These are phyloP conservation scores for Ataeniobius toweri DNA, from an alignment of 2,797 vertebrate genomes.

Conservation along the genomic window DNA sequence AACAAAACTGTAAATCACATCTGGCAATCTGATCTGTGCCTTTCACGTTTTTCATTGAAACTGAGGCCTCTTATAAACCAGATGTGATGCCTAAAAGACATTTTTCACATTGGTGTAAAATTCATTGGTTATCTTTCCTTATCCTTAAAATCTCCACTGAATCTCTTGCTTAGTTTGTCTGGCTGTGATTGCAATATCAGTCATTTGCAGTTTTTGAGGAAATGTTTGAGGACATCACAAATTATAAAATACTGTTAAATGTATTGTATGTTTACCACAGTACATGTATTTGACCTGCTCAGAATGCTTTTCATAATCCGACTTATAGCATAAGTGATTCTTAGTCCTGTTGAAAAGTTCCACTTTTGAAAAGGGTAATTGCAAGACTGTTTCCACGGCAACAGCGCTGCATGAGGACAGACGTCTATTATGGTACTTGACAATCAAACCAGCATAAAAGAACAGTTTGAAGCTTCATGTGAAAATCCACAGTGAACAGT, in stretches of 20 bases:
- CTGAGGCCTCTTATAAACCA: neutral
- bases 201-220: neutral
- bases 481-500: constrained; percentile 7
- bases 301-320: neutral
- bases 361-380: neutral
- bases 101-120: neutral
- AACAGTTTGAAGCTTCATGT: constrained; percentile 7
- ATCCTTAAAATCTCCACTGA: neutral
- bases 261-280: neutral
- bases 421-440: constrained; percentile 7
- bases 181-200: neutral
- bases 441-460: constrained; percentile 13
- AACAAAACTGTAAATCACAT: neutral
- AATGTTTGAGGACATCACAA: neutral
- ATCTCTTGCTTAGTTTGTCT: neutral
- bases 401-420: constrained; percentile 8
- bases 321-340: neutral
- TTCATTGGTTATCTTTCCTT: neutral
- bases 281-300: neutral
- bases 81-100: neutral
- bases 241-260: neutral
- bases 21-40: neutral
- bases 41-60: neutral
- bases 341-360: neutral
- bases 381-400: constrained; percentile 31